These are phyloP conservation scores for Neodiprion lecontei DNA, from an alignment of 1,140 invertebrate genomes.

Conservation along the genomic window DNA sequence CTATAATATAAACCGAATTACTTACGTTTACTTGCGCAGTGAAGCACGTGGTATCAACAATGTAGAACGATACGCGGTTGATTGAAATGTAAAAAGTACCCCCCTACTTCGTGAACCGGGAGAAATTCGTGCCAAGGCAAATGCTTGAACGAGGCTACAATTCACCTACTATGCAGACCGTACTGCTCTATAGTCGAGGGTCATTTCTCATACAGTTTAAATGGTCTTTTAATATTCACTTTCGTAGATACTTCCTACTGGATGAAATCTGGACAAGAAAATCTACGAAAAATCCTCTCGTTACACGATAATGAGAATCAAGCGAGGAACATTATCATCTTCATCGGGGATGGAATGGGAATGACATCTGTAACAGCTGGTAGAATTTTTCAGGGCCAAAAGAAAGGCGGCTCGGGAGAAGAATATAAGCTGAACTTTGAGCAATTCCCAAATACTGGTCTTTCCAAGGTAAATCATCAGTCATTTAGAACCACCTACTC, in stretches of 20 bases:
- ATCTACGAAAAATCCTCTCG: conserved; percentile 47
- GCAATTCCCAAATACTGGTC: conserved; percentile 65
- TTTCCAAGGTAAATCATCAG: conserved; percentile 62
- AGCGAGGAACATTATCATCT: conserved; percentile 76
- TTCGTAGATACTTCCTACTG: conserved; percentile 53
- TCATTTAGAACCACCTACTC: neutral
- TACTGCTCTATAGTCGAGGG: neutral
- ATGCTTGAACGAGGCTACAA: neutral
- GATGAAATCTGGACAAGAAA: conserved; percentile 53
- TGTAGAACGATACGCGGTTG: neutral
- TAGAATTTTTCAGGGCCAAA: conserved; percentile 67
- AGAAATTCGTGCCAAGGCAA: conserved; percentile 1
- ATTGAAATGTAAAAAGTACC: neutral
- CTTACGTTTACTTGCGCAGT: no score
- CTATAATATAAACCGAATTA: no score
- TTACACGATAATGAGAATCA: conserved; percentile 55
- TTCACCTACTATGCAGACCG: neutral
- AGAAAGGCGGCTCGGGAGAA: conserved; percentile 63
- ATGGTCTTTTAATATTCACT: conserved; percentile 7
- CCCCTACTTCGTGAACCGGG: neutral
- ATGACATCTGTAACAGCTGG: conserved; percentile 71
- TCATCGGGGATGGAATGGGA: conserved; percentile 79
- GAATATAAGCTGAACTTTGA: conserved; percentile 66
- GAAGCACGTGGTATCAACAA: no score
- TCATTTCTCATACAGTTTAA: neutral